Percentiles rank a stretch among this genome's conserved stretches.
phyloP scores from a whole-genome alignment of 2,113 vertebrate species.

The Saguinus imperator region DNA sequence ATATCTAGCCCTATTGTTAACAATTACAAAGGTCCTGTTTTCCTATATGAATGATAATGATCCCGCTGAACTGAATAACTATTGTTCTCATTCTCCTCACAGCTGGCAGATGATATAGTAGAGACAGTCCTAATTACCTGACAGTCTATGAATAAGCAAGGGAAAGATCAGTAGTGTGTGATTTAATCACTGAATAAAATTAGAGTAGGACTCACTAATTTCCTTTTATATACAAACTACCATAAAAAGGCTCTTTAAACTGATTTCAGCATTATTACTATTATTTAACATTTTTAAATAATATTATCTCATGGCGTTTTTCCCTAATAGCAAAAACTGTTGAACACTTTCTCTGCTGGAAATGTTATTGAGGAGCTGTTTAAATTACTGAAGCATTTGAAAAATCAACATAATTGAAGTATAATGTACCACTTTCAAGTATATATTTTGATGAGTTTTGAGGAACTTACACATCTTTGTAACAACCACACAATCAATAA shows the following conservation, averaged over 20 bases:
- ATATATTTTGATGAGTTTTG: slow-evolving; percentile 44
- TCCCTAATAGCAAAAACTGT: slow-evolving; percentile 3
- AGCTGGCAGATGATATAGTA: slow-evolving; percentile 66
- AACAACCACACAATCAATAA: slow-evolving; percentile 18
- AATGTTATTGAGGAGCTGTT: slow-evolving; percentile 50
- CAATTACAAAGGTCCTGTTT: slow-evolving; percentile 60
- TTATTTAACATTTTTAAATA: slow-evolving; percentile 60
- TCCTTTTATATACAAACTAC: slow-evolving; percentile 65
- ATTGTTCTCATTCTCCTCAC: slow-evolving; percentile 60
- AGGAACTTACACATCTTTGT: not conserved
- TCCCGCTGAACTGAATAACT: slow-evolving; percentile 53
- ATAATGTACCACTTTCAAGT: not conserved
- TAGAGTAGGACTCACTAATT: slow-evolving; percentile 65
- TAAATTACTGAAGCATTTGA: slow-evolving; percentile 58
- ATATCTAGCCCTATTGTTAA: slow-evolving; percentile 18
- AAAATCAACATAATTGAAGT: slow-evolving; percentile 59
- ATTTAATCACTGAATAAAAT: slow-evolving; percentile 71
- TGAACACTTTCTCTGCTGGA: slow-evolving; percentile 58
- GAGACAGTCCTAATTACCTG: slow-evolving; percentile 66
- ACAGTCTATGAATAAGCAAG: slow-evolving; percentile 65
- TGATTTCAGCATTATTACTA: slow-evolving; percentile 52
- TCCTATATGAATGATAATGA: slow-evolving; percentile 62
- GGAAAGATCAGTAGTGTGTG: slow-evolving; percentile 58
- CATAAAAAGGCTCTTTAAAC: slow-evolving; percentile 55
- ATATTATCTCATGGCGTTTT: slow-evolving; percentile 50